Conservation (phyloP, 2,113 vertebrate species). For the Carassius carassius region DNA sequence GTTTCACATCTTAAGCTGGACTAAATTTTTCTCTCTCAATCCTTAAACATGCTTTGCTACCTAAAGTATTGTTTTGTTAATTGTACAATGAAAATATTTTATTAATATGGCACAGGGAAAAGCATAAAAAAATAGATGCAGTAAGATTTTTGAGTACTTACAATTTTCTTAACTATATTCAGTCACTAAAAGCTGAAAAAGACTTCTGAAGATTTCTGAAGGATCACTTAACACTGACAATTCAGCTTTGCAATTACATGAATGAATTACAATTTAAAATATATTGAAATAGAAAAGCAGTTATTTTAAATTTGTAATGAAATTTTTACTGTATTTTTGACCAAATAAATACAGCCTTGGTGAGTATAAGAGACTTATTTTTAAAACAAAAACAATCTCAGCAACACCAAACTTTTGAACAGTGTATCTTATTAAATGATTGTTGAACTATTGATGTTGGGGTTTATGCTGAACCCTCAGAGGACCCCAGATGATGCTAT, state of each 20-base stretch:
- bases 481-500: too few relatives aligned
- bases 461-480: too few relatives aligned
- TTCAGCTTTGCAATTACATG: not conserved
- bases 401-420: too few relatives aligned
- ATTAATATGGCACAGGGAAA: not conserved
- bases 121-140: too few relatives aligned
- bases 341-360: too few relatives aligned
- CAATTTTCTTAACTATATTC: not conserved
- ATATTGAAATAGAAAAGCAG: not conserved
- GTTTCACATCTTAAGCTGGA: not conserved
- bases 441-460: too few relatives aligned
- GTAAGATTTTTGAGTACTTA: too few relatives aligned
- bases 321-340: too few relatives aligned
- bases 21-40: not conserved
- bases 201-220: not conserved
- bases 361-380: too few relatives aligned
- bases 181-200: not conserved
- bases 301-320: not conserved
- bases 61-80: not conserved
- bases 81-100: not conserved
- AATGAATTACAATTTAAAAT: not conserved
- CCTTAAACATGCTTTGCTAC: not conserved
- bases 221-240: not conserved
- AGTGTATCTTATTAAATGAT: too few relatives aligned
- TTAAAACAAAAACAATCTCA: too few relatives aligned